Conservation (phyloP, 2,797 vertebrate genomes). For the Spea hammondii region DNA sequence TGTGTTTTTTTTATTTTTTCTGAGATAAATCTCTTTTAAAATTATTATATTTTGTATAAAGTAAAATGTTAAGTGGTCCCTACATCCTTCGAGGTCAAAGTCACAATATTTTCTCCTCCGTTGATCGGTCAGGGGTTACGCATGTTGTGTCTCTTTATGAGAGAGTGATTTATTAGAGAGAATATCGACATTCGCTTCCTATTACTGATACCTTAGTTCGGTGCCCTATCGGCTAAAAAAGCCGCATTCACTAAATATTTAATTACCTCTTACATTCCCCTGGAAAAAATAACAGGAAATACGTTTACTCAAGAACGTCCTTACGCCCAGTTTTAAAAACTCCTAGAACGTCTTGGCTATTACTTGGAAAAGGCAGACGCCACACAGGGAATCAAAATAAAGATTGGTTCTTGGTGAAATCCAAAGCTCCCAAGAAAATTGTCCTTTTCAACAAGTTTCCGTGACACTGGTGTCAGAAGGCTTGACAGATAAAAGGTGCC, state of each 20-base stretch:
- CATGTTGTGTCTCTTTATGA: background rate
- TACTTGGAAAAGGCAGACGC: constrained; percentile 50
- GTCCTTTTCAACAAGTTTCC: constrained; percentile 41
- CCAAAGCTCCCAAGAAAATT: constrained; percentile 39
- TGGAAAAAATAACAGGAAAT: constrained; percentile 53
- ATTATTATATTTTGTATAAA: too few relatives aligned
- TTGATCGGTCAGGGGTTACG: too few relatives aligned
- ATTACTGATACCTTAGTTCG: constrained; percentile 36
- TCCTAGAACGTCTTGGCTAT: constrained; percentile 37
- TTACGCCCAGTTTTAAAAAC: constrained; percentile 39
- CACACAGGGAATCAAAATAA: constrained; percentile 48
- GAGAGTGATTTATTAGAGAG: constrained; percentile 35
- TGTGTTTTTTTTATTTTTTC: too few relatives aligned
- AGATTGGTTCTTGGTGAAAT: constrained; percentile 31
- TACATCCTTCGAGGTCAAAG: too few relatives aligned
- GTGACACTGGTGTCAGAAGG: constrained; percentile 38
- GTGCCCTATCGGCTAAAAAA: constrained; percentile 40
- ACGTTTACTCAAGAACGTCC: constrained; percentile 41
- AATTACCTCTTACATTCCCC: constrained; percentile 52
- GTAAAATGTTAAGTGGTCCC: too few relatives aligned
- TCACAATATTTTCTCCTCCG: too few relatives aligned
- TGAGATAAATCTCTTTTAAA: too few relatives aligned
- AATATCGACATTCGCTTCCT: constrained; percentile 25
- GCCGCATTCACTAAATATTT: constrained; percentile 50
- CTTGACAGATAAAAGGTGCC: constrained; percentile 30